Base-by-base conservation (phyloP, 1,140 invertebrate genomes). In the Heterodera schachtii region DNA sequence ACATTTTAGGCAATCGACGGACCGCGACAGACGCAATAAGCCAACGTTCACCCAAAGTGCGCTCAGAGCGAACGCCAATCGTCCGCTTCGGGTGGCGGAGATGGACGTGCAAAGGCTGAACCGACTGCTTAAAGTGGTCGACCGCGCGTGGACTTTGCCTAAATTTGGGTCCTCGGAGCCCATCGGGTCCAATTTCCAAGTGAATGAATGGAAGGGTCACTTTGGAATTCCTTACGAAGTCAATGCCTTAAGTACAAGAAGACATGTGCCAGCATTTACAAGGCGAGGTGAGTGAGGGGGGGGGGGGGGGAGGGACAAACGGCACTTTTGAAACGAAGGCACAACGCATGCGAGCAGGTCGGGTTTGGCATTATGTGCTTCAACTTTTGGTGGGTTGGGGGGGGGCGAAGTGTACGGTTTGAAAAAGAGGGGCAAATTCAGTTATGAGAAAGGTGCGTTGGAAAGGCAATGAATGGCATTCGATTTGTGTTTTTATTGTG, bases 321-420 rank as follows among this genome's bases (percentile, higher is more conserved):
- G 57, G 19, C 57, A 64, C 2, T 64, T 71, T 71, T n/a, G 19
- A 13, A 41, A 7, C 8, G 6, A 71, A 71, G 87, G 57, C 84
- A 86, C 49, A 86, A 83, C 21, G 88, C 88, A 31, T 89, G 88
- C 75, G 80, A 84, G 47, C 88, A 89, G 75, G 73, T 85, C 21
- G 89, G 88, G 57, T 89, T 89, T 60, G 88, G 88, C 66, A 80
- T 89, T 21, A 89, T 89, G 87, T 89, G 88, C 79, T 89, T 89
- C 79, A 89, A 89, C 79, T 89, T 89, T 80, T 89, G 87, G 73
- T 82, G 81, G 60, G 87, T 90, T 74, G 77, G 11, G 6, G 49
- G 31, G 31, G 84, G 82, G 86, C 87, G 84, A 84, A 49, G 16
- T 80, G 13, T n/a, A 78, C 49, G 83, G 19, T 84, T 52, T 52